Evolutionary conservation across 2,113 vertebrate genomes (phyloP).

Genomic region (Hippotragus niger): DNA sequence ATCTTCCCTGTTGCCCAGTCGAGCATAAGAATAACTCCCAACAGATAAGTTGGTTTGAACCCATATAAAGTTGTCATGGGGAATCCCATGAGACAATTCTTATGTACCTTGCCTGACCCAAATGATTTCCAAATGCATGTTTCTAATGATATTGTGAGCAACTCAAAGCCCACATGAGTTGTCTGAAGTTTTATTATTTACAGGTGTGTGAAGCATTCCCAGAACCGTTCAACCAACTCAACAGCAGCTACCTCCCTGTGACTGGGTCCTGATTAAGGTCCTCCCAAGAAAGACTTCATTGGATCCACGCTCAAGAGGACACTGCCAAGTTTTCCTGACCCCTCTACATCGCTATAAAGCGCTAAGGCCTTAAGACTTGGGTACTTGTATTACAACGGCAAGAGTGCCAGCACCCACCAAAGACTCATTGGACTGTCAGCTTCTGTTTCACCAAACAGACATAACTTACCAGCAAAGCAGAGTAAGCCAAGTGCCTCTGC

Average conservation of each 20-base stretch:
- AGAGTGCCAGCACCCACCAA: constrained; percentile 43
- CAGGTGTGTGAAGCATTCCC: constrained; percentile 66
- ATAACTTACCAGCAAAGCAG: constrained; percentile 40
- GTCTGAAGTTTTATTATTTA: constrained; percentile 74
- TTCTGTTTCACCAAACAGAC: constrained; percentile 33
- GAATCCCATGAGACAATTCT: not conserved
- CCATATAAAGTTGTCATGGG: not conserved
- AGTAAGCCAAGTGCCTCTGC: constrained; percentile 46
- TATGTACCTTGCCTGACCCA: not conserved
- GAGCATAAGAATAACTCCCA: not conserved
- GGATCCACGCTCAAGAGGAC: constrained; percentile 49
- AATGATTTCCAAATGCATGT: constrained; percentile 45
- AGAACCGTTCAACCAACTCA: constrained; percentile 43
- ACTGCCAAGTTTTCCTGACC: constrained; percentile 33
- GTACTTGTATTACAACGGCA: constrained; percentile 50
- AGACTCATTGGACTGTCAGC: constrained; percentile 33
- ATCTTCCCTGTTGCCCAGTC: not conserved
- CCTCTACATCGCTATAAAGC: not conserved
- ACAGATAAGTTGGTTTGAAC: not conserved
- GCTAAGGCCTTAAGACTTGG: constrained; percentile 51
- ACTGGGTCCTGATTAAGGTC: constrained; percentile 54
- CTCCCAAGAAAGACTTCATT: constrained; percentile 52
- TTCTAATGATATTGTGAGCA: constrained; percentile 58
- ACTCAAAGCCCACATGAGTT: constrained; percentile 63
- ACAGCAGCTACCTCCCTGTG: constrained; percentile 45